Percentiles rank a stretch among this genome's conserved stretches.
These are phyloP conservation scores for Tachysurus fulvidraco DNA, from an alignment of 2,113 vertebrate genomes.

Conservation along the genomic window DNA sequence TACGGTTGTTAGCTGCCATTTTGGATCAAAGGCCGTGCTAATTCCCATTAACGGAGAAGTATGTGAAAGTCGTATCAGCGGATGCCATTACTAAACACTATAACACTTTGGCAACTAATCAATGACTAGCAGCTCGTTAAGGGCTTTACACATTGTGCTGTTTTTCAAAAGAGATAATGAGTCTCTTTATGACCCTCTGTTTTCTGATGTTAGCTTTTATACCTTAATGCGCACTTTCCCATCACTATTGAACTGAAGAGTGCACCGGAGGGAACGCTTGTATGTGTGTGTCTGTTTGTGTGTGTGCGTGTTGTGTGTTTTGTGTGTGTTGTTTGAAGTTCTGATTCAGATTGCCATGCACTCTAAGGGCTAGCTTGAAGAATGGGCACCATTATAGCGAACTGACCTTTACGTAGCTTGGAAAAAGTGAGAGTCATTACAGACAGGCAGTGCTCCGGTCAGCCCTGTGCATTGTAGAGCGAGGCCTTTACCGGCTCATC, in stretches of 20 bases:
- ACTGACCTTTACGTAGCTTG: conserved; percentile 45
- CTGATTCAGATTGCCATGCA: conserved; percentile 37
- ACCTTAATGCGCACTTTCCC: conserved; percentile 44
- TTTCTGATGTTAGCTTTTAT: conserved; percentile 44
- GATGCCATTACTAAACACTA: conserved; percentile 43
- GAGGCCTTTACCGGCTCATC: conserved; percentile 37
- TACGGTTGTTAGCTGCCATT: conserved; percentile 39
- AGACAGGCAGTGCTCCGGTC: conserved; percentile 36
- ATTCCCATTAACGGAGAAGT: conserved; percentile 41
- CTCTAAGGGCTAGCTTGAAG: conserved; percentile 47
- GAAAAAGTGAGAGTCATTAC: conserved; percentile 43
- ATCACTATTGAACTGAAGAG: conserved; percentile 30
- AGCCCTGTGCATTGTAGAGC: conserved; percentile 22
- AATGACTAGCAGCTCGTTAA: conserved; percentile 50
- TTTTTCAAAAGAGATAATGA: conserved; percentile 49
- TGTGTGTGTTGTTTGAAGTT: conserved; percentile 39
- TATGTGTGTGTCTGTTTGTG: neutral
- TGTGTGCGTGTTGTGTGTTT: conserved; percentile 23
- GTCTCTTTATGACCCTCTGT: conserved; percentile 44
- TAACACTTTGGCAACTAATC: conserved; percentile 53
- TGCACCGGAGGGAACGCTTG: conserved; percentile 17
- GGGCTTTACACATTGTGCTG: conserved; percentile 37
- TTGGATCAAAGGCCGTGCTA: conserved; percentile 48
- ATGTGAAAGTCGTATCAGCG: conserved; percentile 30
- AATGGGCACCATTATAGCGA: conserved; percentile 46